Base-by-base conservation (phyloP, 2,113 vertebrate species). In the Neotoma lepida region DNA sequence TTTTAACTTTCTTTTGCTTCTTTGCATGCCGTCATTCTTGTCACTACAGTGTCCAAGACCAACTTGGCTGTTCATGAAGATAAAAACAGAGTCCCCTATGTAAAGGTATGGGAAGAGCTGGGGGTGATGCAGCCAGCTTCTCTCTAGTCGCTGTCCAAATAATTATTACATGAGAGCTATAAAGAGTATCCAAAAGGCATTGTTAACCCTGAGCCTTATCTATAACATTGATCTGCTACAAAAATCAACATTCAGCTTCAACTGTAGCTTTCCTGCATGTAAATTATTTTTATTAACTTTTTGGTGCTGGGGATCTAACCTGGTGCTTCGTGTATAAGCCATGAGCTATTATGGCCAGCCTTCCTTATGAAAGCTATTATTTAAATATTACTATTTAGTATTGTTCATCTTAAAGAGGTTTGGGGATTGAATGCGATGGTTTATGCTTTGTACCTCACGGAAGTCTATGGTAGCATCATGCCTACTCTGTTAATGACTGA, bases 61-160 rank as follows among this genome's bases (percentile, higher is more conserved):
- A 99, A 99, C 95, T 97, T 99, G 2, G 98, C 99, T 46, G 99
- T 99, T 68, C 99, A 99, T 78, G 99, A 99, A 98, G 99, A 99
- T 97, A 99, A 99, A 97, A 99, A 99, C 97, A 98, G 99, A 98
- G 99, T 99, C 26, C 99, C 99, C 0, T 99, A 98, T 49, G 99
- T 99, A 70, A 99, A 99, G 99, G 99, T 99, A 98, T 73, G 96
- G 89, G 63, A 91, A 84, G 18, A 80, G 54, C 84, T 96, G 70
- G 54, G 81, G 73, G 68, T 87, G 39, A 71, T 93, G 7, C 24
- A 24, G 14, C 76, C 78, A 46, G 73, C 85, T 88, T 94, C 35
- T 86, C 64, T 78, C 26, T 0, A 15, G 4, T 95, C 66, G 74
- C 66, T 91, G 58, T 88, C 24, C 41, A 66, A 58, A 54, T 85